phyloP scores from a whole-genome alignment of 2,888 invertebrate species.

The Cephus spinipes region DNA sequence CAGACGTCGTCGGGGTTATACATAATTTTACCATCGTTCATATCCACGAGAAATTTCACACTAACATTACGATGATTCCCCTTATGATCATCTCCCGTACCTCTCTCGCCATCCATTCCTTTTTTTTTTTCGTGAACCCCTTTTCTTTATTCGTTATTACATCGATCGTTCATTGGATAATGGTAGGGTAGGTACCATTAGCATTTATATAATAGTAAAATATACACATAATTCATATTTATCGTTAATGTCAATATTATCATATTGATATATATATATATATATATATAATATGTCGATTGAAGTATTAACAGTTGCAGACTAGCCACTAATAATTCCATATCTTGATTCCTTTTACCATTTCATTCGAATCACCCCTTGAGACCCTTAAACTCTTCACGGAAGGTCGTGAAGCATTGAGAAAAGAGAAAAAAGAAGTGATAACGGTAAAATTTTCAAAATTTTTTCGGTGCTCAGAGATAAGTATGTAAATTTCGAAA shows the following conservation, averaged over 20 bases:
- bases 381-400: slow-evolving; percentile 39
- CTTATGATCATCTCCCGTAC: slow-evolving; percentile 29
- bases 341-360: slow-evolving; percentile 16
- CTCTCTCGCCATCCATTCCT: not conserved
- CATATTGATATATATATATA: slow-evolving; percentile 42
- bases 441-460: not conserved
- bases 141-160: slow-evolving; percentile 35
- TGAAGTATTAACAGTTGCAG: slow-evolving; percentile 53
- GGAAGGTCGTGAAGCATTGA: slow-evolving; percentile 11
- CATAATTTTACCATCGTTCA: slow-evolving; percentile 23
- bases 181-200: slow-evolving; percentile 34
- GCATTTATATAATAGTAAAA: slow-evolving; percentile 51
- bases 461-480: not conserved
- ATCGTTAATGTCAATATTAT: slow-evolving; percentile 47
- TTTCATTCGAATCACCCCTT: not conserved
- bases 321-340: slow-evolving; percentile 46
- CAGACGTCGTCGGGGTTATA: slow-evolving; percentile 25
- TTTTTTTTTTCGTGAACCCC: not conserved
- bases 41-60: slow-evolving; percentile 49
- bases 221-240: slow-evolving; percentile 58
- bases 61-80: slow-evolving; percentile 44
- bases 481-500: not conserved
- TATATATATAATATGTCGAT: slow-evolving; percentile 42
- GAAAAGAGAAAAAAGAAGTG: not conserved
- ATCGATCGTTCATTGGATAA: slow-evolving; percentile 34